A percentile compares a stretch with the other conserved stretches of the same genome.
phyloP scores from a whole-genome alignment of 2,888 invertebrate genomes.

The Agrotis segetum region DNA sequence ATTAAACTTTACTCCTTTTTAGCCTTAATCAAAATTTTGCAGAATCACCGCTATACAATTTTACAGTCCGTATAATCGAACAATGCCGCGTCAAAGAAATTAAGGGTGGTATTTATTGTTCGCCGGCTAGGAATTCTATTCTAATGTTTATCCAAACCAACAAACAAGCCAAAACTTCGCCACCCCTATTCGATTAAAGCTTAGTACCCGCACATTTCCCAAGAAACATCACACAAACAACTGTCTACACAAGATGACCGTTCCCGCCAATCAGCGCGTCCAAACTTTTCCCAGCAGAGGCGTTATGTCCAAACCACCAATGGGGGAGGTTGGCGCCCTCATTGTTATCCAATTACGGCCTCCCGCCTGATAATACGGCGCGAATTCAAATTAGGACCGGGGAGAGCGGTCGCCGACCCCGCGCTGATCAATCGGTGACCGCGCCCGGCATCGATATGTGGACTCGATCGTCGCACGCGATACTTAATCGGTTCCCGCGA shows the following conservation, averaged over 20 bases:
- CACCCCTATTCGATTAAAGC: slow-evolving; percentile 51
- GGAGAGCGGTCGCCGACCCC: slow-evolving; percentile 89
- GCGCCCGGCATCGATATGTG: slow-evolving; percentile 75
- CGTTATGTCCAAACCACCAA: slow-evolving; percentile 77
- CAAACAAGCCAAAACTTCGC: slow-evolving; percentile 37
- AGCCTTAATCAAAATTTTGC: slow-evolving; percentile 52
- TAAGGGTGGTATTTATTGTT: slow-evolving; percentile 4
- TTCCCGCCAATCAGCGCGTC: slow-evolving; percentile 64
- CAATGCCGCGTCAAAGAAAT: slow-evolving; percentile 15
- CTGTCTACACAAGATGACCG: slow-evolving; percentile 64
- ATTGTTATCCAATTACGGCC: slow-evolving; percentile 90
- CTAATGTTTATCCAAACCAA: slow-evolving; percentile 42
- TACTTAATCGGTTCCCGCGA: slow-evolving; percentile 64
- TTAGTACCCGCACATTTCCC: slow-evolving; percentile 57
- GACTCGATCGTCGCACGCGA: slow-evolving; percentile 68
- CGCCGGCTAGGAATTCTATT: slow-evolving; percentile 23
- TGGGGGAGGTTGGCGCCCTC: slow-evolving; percentile 87
- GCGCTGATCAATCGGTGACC: slow-evolving; percentile 87
- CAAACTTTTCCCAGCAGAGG: slow-evolving; percentile 70
- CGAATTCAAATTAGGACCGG: slow-evolving; percentile 90
- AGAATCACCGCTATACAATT: slow-evolving; percentile 26
- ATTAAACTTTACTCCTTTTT: slow-evolving; percentile 52
- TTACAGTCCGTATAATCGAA: slow-evolving; percentile 14
- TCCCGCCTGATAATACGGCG: slow-evolving; percentile 89
- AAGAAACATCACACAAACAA: slow-evolving; percentile 65